Evolutionary conservation across 2,797 vertebrate species (phyloP).

Genomic region (Microctenopoma lineatum): DNA sequence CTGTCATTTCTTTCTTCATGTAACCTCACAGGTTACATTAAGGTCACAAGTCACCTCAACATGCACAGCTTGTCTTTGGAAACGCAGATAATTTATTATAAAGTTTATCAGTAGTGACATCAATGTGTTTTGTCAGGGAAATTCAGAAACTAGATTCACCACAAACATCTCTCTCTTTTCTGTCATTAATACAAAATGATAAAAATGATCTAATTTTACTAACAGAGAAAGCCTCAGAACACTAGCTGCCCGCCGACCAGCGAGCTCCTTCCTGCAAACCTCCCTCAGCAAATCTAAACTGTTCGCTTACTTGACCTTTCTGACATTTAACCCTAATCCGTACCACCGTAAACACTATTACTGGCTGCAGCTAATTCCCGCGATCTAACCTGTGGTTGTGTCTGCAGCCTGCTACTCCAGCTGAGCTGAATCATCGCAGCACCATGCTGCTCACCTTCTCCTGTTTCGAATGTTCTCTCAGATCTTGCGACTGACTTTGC

Average conservation of each 20-base stretch:
- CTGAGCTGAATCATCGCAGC: conserved; percentile 63
- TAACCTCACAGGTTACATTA: too few species aligned
- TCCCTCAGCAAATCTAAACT: conserved; percentile 74
- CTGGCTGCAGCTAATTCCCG: conserved; percentile 69
- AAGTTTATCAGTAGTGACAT: too few species aligned
- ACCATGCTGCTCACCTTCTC: conserved; percentile 42
- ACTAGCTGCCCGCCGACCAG: conserved; percentile 16
- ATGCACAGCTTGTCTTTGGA: too few species aligned
- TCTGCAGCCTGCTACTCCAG: conserved; percentile 47
- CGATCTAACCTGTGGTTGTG: conserved; percentile 52
- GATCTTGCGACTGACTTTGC: conserved; percentile 63
- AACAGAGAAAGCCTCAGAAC: too few species aligned
- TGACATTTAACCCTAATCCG: conserved; percentile 83
- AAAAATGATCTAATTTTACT: too few species aligned
- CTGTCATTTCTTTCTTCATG: too few species aligned
- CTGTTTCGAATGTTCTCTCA: conserved; percentile 36
- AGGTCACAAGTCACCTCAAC: too few species aligned
- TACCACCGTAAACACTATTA: conserved; percentile 76
- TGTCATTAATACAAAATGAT: too few species aligned
- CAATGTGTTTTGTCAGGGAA: too few species aligned
- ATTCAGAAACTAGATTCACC: too few species aligned
- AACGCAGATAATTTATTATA: too few species aligned
- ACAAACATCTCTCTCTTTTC: too few species aligned
- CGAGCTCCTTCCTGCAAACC: conserved; percentile 41
- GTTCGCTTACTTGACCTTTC: conserved; percentile 73